Conservation (phyloP, 2,113 vertebrate genomes). For the Microcebus lehilahytsara region DNA sequence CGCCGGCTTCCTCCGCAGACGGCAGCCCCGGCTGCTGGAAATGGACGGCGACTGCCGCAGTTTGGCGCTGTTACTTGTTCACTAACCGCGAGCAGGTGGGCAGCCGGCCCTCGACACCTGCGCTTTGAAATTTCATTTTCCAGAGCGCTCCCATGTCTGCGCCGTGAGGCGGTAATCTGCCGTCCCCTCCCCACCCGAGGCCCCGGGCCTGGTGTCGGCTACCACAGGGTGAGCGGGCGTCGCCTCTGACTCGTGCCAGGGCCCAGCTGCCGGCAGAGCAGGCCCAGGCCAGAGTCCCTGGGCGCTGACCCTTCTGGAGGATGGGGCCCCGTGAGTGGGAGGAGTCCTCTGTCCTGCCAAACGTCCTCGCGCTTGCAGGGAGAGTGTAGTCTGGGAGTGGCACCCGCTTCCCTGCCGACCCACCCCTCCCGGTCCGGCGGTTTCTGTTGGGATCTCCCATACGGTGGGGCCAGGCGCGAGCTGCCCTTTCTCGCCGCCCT, state of each 20-base stretch:
- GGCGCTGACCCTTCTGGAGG: neutral
- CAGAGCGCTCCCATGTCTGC: neutral
- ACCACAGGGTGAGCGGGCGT: neutral
- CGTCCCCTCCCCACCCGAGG: neutral
- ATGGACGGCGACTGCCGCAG: conserved; percentile 27
- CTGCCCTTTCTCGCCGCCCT: neutral
- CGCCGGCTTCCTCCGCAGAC: neutral
- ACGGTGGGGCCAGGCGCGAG: neutral
- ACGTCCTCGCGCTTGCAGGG: neutral
- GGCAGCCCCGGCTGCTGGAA: neutral
- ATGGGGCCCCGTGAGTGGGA: no score
- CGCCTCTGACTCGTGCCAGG: fast-evolving
- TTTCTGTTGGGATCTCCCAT: neutral
- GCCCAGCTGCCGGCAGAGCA: no score
- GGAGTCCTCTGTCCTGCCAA: neutral
- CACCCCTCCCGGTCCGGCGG: neutral
- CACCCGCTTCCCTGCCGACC: neutral
- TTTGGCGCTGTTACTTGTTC: conserved; percentile 42
- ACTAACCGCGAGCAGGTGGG: neutral
- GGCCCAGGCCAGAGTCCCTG: fast-evolving
- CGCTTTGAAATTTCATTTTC: conserved; percentile 53
- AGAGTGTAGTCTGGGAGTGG: neutral
- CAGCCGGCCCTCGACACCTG: conserved; percentile 31
- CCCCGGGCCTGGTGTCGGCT: fast-evolving
- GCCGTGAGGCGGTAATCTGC: neutral